phyloP scores from a whole-genome alignment of 1,140 invertebrate species.

The Goniozus legneri region DNA sequence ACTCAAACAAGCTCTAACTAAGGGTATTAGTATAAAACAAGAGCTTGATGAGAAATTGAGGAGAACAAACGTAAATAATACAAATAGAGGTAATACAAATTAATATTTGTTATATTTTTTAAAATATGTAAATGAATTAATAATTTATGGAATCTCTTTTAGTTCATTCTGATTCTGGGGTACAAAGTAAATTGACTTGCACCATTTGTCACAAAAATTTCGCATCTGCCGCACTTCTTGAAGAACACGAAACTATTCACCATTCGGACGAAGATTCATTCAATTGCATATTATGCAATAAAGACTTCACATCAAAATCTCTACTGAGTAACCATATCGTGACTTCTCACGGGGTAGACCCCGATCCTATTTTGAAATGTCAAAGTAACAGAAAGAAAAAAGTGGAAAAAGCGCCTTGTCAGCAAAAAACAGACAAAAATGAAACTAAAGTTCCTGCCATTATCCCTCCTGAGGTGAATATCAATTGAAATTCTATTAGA shows the following conservation, averaged over 20 bases:
- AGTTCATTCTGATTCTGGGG: not conserved
- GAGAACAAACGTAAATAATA: conserved; percentile 36
- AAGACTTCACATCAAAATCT: conserved; percentile 46
- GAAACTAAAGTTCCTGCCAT: too few species aligned
- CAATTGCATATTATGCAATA: conserved; percentile 50
- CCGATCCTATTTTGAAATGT: conserved; percentile 14
- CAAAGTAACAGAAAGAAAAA: not conserved
- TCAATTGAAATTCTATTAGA: too few species aligned
- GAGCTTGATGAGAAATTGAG: conserved; percentile 35
- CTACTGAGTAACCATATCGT: conserved; percentile 52
- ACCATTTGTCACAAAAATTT: conserved; percentile 46
- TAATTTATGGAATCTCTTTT: not conserved
- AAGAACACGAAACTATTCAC: conserved; percentile 42
- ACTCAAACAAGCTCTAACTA: conserved; percentile 48
- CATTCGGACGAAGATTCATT: conserved; percentile 46
- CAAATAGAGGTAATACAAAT: conserved; percentile 28
- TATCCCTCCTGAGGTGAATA: too few species aligned
- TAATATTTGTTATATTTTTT: not conserved
- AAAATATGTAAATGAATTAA: not conserved
- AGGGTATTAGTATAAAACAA: conserved; percentile 40
- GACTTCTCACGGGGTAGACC: conserved; percentile 49
- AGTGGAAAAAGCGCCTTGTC: conserved; percentile 28
- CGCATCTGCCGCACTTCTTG: conserved; percentile 37
- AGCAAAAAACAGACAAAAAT: too few species aligned
- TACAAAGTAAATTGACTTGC: conserved; percentile 47